Base-by-base conservation (phyloP, 2,888 invertebrate genomes). In the Eutolmus rufibarbis region DNA sequence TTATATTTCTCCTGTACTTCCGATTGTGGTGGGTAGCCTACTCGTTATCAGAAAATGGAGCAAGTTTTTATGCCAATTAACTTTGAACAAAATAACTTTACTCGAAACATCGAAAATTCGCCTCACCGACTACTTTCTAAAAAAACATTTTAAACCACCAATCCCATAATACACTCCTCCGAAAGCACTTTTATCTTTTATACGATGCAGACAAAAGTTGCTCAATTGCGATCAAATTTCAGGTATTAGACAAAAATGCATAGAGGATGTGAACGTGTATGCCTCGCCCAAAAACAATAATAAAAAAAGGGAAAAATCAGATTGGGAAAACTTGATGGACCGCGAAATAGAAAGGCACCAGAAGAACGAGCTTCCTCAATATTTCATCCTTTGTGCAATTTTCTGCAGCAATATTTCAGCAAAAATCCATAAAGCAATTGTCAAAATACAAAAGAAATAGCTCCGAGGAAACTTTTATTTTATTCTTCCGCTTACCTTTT, bases 361-460 rank as follows among this genome's bases (percentile, higher is more conserved):
- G 34, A 0, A 43, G 46, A 78, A 78, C 8, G 23, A 78, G 78
- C 14, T 43, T 40, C 43, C 66, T 66, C 78, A 43, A 78, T 78
- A 78, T 40, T 43, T 23, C 43, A 19, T 46, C 37, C 43, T 78
- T 40, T 78, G 43, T 40, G 78, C 37, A 40, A 78, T 78, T 78
- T 78, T n/a, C 40, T 37, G 37, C 40, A 40, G 43, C 40, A 37
- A 78, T 78, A 78, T 78, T 78, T 78, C 46, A 78, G n/a, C 19
- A 37, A 40, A 19, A 78, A 78, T 78, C 43, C 23, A 78, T 78
- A 78, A 78, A 78, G 43, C 78, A 78, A 78, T 78, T 78, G 78
- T 78, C 78, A 78, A 78, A 78, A 78, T 78, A 78, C 46, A 78
- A 78, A 78, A 43, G 78, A 78, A 43, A 78, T 78, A 43, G n/a